Evolutionary conservation across 2,113 vertebrate species (phyloP).

Genomic region (Dasypus novemcinctus): DNA sequence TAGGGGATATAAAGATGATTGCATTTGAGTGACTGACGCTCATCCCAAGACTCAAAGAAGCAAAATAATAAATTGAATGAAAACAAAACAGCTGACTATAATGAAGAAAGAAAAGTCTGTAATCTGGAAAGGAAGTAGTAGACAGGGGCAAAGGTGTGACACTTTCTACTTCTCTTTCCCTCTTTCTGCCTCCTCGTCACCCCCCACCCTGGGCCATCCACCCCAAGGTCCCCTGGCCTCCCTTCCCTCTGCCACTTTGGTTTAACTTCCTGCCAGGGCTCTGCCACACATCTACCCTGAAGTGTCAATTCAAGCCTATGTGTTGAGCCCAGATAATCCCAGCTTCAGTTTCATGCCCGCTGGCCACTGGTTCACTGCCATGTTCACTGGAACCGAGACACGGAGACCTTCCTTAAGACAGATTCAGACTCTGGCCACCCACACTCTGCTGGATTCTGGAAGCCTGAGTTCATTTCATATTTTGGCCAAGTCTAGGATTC

Average conservation of each 20-base stretch:
- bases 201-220: no score
- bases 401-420: background rate
- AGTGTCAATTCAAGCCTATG: background rate
- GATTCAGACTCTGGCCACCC: background rate
- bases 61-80: background rate
- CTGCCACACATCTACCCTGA: background rate
- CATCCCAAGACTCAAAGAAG: background rate
- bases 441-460: background rate
- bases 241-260: background rate
- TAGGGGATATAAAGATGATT: background rate
- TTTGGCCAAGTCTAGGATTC: background rate
- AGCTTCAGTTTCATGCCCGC: background rate
- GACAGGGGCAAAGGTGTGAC: background rate
- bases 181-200: fast-evolving
- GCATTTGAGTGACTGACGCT: background rate
- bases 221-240: background rate
- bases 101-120: background rate
- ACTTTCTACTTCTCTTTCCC: no score
- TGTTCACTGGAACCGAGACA: background rate
- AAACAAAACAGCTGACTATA: background rate
- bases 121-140: background rate
- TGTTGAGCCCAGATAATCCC: constrained; percentile 31
- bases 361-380: background rate
- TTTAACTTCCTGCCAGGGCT: background rate
- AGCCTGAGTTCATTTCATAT: background rate